phyloP scores from a whole-genome alignment of 2,113 vertebrate species.

The Eolophus roseicapilla region DNA sequence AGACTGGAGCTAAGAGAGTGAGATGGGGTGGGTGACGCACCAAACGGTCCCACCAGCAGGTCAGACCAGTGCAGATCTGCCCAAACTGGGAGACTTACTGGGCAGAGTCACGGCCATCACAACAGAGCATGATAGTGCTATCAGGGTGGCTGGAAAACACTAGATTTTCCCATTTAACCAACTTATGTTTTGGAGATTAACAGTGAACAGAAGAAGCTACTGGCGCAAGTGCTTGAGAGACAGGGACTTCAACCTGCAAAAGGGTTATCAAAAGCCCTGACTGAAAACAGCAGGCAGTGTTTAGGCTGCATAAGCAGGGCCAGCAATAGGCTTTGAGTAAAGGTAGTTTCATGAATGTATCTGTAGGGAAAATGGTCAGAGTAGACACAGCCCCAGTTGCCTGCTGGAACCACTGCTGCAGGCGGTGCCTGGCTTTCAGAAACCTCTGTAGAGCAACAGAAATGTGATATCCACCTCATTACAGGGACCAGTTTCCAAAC shows the following conservation, averaged over 20 bases:
- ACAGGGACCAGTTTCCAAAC: background rate
- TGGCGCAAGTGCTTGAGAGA: background rate
- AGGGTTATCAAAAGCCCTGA: rapidly evolving
- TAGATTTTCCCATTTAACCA: background rate
- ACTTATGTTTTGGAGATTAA: background rate
- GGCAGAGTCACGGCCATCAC: background rate
- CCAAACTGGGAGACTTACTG: background rate
- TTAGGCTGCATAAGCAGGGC: background rate
- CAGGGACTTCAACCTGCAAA: background rate
- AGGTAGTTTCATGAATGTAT: background rate
- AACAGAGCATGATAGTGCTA: background rate
- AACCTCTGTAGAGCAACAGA: background rate
- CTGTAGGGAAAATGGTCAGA: background rate
- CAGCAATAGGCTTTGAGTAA: background rate
- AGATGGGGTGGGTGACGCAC: background rate
- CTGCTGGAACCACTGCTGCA: background rate
- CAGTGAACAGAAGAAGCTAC: background rate
- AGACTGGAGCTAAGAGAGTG: background rate
- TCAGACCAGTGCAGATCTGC: background rate
- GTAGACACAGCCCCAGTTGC: rapidly evolving
- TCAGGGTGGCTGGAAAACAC: background rate
- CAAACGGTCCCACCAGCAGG: background rate
- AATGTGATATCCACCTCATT: background rate
- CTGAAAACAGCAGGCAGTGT: background rate
- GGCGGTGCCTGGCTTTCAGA: background rate